A percentile compares a stretch with the other conserved stretches of the same genome.
Conservation (phyloP, 2,888 invertebrate genomes). For the Hedya salicella region DNA sequence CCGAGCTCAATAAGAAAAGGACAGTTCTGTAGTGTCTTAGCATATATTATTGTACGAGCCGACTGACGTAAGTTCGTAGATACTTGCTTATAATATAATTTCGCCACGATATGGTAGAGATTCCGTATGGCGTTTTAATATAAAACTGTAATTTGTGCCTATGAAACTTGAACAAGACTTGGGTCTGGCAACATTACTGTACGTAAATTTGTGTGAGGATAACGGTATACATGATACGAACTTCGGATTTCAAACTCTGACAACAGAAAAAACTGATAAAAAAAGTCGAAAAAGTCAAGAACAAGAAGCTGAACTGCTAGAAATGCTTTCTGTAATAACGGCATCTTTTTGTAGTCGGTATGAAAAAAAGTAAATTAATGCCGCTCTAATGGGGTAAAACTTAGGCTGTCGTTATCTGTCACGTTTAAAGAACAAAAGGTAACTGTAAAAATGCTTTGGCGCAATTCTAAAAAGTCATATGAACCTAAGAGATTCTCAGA, state of each 20-base stretch:
- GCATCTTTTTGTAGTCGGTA: background rate
- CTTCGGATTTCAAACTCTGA: too few species aligned
- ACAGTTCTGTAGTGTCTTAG: conserved; percentile 64
- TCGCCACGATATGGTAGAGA: conserved; percentile 57
- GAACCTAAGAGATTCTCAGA: too few species aligned
- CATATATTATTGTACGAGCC: conserved; percentile 59
- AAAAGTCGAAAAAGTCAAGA: too few species aligned
- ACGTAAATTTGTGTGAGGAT: background rate
- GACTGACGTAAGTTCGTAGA: conserved; percentile 66
- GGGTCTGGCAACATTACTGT: conserved; percentile 18
- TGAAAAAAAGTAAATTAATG: too few species aligned
- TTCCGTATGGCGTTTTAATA: conserved; percentile 61
- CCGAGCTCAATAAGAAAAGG: conserved; percentile 61
- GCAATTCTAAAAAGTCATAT: too few species aligned
- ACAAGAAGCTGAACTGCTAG: background rate
- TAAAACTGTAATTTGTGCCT: conserved; percentile 26
- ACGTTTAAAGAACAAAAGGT: too few species aligned
- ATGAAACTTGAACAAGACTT: conserved; percentile 23
- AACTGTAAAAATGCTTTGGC: too few species aligned
- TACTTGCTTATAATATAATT: conserved; percentile 66
- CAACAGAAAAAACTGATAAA: too few species aligned
- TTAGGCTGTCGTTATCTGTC: too few species aligned
- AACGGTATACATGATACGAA: too few species aligned
- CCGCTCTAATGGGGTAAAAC: too few species aligned
- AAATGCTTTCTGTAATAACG: background rate